phyloP scores from a whole-genome alignment of 2,797 vertebrate genomes.

The Balearica regulorum region DNA sequence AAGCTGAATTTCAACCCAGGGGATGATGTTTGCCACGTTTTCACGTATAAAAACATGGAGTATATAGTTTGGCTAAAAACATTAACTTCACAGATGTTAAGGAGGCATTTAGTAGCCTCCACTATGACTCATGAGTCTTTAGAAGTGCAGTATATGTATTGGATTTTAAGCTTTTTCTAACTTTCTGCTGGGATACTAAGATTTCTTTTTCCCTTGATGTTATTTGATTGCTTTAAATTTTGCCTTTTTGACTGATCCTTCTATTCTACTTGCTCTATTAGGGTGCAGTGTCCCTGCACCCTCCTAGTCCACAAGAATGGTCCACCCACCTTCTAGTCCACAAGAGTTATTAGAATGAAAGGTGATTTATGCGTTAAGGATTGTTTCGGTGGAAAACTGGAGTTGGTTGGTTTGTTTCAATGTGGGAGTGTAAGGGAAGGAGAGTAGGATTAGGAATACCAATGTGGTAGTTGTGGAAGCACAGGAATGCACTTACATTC shows the following conservation, averaged over 20 bases:
- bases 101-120: not conserved
- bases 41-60: accelerated
- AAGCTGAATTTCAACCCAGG: not conserved
- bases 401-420: not conserved
- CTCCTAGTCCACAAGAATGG: not conserved
- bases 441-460: not conserved
- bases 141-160: not conserved
- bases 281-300: not conserved
- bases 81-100: not conserved
- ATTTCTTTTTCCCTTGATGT: not conserved
- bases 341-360: not conserved
- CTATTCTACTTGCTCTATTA: not conserved
- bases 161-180: not conserved
- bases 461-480: not conserved
- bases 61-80: not conserved
- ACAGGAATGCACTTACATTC: not conserved
- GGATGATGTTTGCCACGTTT: not conserved
- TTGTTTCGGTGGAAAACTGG: not conserved
- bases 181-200: not conserved
- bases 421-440: not conserved
- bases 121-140: not conserved
- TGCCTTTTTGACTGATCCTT: not conserved
- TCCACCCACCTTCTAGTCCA: not conserved
- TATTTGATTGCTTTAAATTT: not conserved
- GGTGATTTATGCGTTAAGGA: not conserved